Conservation (phyloP, 2,113 vertebrate species). For the Sander vitreus region DNA sequence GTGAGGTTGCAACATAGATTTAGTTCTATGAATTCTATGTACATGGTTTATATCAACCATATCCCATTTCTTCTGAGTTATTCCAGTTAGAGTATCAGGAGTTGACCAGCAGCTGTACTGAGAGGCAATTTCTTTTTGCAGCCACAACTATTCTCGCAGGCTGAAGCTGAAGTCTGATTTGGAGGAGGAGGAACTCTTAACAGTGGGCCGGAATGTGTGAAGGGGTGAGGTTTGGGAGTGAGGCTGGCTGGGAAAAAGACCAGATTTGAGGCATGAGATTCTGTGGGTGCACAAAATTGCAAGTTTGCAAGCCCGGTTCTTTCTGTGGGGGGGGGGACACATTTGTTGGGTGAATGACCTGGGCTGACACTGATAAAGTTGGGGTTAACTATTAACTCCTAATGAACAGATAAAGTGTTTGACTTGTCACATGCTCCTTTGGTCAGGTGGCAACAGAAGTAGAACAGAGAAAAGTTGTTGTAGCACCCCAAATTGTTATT, state of each 20-base stretch:
- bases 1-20: not conserved
- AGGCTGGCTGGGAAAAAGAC: constrained; percentile 15
- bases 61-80: constrained; percentile 53
- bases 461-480: not conserved
- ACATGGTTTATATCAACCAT: not conserved
- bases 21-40: constrained; percentile 46
- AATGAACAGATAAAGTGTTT: constrained; percentile 39
- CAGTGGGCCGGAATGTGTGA: not conserved
- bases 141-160: constrained; percentile 64
- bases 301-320: not conserved
- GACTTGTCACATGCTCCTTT: constrained; percentile 23
- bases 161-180: constrained; percentile 41
- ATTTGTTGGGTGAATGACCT: constrained; percentile 25
- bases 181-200: constrained; percentile 8
- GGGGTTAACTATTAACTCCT: constrained; percentile 70
- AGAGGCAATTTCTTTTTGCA: constrained; percentile 21
- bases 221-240: constrained; percentile 1
- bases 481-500: not conserved
- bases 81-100: constrained; percentile 28
- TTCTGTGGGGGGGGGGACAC: constrained; percentile 8
- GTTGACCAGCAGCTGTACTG: constrained; percentile 32
- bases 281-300: not conserved
- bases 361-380: constrained; percentile 55
- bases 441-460: constrained; percentile 1
- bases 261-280: constrained; percentile 31